These are phyloP conservation scores for Isaurus tuberculatus DNA, from an alignment of 92 coral and sea anemone genomes.

Conservation along the genomic window DNA sequence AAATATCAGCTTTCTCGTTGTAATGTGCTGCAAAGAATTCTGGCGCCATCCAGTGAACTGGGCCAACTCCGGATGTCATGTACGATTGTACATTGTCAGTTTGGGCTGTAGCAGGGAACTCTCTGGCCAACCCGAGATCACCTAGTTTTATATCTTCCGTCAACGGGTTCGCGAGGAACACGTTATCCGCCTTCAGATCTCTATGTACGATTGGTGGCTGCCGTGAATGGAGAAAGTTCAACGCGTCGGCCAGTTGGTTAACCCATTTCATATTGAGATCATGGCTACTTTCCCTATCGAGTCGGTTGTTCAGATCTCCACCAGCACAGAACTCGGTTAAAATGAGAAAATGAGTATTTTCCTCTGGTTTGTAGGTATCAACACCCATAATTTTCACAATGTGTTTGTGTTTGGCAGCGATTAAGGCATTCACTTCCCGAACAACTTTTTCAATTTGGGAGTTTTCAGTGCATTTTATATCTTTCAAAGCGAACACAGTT, in stretches of 20 bases:
- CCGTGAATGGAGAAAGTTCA: constrained; percentile 68
- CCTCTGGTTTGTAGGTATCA: constrained; percentile 12
- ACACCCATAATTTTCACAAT: constrained; percentile 59
- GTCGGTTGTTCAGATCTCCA: constrained; percentile 75
- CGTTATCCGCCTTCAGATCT: constrained; percentile 40
- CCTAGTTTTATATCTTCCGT: constrained; percentile 20
- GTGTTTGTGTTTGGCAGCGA: constrained; percentile 53
- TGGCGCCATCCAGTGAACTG: constrained; percentile 80
- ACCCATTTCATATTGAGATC: constrained; percentile 72
- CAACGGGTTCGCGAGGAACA: constrained; percentile 26
- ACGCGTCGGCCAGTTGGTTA: constrained; percentile 79
- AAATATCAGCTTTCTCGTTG: constrained; percentile 83
- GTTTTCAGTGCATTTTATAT: constrained; percentile 44
- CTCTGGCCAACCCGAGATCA: constrained; percentile 27
- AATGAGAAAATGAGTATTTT: constrained; percentile 50
- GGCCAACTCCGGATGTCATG: constrained; percentile 61
- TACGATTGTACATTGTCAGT: constrained; percentile 23
- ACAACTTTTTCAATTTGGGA: constrained; percentile 54
- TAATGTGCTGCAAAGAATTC: constrained; percentile 63
- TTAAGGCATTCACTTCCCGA: constrained; percentile 59
- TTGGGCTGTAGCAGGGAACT: constrained; percentile 52
- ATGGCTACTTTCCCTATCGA: constrained; percentile 47
- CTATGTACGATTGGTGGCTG: constrained; percentile 42
- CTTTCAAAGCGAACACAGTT: constrained; percentile 70
- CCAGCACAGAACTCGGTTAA: constrained; percentile 76